These are phyloP conservation scores for Bombylius major DNA, from an alignment of 2,888 invertebrate species.

Conservation along the genomic window DNA sequence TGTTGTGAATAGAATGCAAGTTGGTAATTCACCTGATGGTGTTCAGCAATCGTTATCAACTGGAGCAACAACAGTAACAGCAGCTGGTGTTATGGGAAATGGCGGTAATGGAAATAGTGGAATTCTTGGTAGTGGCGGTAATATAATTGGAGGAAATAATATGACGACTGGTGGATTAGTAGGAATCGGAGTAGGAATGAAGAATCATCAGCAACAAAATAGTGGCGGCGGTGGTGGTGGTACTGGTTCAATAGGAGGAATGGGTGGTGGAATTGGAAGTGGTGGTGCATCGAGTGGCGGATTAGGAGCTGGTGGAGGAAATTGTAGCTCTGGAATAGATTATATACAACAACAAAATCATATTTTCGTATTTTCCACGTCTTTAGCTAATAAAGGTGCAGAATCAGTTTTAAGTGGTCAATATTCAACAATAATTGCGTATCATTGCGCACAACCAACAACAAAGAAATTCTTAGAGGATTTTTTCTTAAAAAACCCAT, in stretches of 20 bases:
- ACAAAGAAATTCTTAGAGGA: constrained; percentile 85
- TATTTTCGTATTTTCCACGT: constrained; percentile 93
- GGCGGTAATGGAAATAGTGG: background rate
- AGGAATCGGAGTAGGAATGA: background rate
- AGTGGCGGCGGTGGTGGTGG: constrained; percentile 7
- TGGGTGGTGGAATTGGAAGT: constrained; percentile 5
- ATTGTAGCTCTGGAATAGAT: constrained; percentile 21
- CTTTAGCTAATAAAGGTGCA: constrained; percentile 88
- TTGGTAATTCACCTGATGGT: background rate
- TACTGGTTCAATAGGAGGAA: constrained; percentile 11
- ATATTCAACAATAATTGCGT: constrained; percentile 84
- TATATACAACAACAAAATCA: constrained; percentile 95
- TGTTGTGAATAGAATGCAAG: background rate
- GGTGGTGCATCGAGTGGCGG: background rate
- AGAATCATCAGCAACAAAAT: background rate
- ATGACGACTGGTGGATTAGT: background rate
- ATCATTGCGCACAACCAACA: constrained; percentile 88
- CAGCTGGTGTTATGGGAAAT: background rate
- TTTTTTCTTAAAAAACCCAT: constrained; percentile 68
- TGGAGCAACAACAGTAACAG: background rate
- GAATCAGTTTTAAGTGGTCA: constrained; percentile 83
- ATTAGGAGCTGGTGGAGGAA: constrained; percentile 3
- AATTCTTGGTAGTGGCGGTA: background rate
- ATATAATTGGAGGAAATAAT: background rate
- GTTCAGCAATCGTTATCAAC: background rate